Evolutionary conservation across 1,140 invertebrate genomes (phyloP).

Genomic region (Dryas iulia): DNA sequence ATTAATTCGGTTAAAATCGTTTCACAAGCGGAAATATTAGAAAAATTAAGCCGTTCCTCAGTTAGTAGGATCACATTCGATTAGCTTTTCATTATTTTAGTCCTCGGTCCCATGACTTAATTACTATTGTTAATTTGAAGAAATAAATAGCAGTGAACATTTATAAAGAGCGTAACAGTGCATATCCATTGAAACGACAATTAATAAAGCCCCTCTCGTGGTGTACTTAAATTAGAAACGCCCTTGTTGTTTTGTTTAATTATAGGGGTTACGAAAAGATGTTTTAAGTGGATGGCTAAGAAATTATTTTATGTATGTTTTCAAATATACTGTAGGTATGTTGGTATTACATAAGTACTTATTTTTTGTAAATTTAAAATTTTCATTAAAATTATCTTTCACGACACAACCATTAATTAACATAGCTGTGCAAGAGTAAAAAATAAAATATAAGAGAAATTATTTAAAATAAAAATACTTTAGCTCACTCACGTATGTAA

Average conservation of each 20-base stretch:
- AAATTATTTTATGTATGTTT: too few species aligned
- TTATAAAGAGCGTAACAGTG: slow-evolving; percentile 38
- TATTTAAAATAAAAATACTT: background rate
- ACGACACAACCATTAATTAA: too few species aligned
- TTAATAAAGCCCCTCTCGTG: slow-evolving; percentile 46
- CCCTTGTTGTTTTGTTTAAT: slow-evolving; percentile 35
- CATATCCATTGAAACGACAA: slow-evolving; percentile 38
- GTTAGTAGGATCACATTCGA: background rate
- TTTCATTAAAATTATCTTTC: too few species aligned
- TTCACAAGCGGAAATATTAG: too few species aligned
- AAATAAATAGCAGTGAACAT: slow-evolving; percentile 31
- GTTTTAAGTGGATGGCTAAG: too few species aligned
- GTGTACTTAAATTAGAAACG: slow-evolving; percentile 44
- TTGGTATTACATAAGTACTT: too few species aligned
- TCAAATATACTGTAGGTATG: too few species aligned
- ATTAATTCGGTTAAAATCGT: too few species aligned
- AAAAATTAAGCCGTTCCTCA: too few species aligned
- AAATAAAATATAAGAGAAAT: too few species aligned
- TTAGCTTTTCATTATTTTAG: background rate
- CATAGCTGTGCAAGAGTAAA: too few species aligned
- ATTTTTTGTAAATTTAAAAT: too few species aligned
- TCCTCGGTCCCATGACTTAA: background rate
- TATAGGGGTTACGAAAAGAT: slow-evolving; percentile 30
- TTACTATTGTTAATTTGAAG: slow-evolving; percentile 8
- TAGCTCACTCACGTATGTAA: background rate